Conservation (phyloP, 2,888 invertebrate species). For the Atrina japonica region DNA sequence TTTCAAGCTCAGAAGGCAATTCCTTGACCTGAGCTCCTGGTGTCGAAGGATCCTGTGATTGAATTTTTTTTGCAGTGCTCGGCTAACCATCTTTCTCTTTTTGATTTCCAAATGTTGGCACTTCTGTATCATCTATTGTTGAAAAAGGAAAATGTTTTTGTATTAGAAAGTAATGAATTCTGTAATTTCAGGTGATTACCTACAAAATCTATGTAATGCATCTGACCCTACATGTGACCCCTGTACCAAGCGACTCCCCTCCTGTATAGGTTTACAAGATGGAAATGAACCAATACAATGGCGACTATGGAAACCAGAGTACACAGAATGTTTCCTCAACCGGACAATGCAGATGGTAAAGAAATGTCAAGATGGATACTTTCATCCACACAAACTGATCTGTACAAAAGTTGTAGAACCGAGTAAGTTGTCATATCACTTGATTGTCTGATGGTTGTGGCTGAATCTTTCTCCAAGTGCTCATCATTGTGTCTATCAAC, state of each 20-base stretch:
- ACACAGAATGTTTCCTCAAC: constrained; percentile 39
- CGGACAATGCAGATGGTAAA: constrained; percentile 46
- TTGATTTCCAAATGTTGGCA: no score
- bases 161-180: background rate
- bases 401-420: constrained; percentile 45
- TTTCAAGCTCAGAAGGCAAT: no score
- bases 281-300: constrained; percentile 37
- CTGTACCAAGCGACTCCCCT: constrained; percentile 38
- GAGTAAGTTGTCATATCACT: no score
- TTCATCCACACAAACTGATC: constrained; percentile 38
- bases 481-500: no score
- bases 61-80: no score
- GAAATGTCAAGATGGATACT: constrained; percentile 59
- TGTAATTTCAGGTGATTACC: constrained; percentile 37
- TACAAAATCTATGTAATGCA: constrained; percentile 36
- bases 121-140: no score
- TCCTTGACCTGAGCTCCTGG: no score
- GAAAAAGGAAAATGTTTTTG: no score
- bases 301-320: constrained; percentile 42
- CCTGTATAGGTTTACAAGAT: constrained; percentile 39
- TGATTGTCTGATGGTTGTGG: no score
- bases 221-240: constrained; percentile 28
- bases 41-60: no score
- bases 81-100: no score
- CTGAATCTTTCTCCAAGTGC: no score